Conservation (phyloP, 2,888 invertebrate species). For the Metalampra italica region DNA sequence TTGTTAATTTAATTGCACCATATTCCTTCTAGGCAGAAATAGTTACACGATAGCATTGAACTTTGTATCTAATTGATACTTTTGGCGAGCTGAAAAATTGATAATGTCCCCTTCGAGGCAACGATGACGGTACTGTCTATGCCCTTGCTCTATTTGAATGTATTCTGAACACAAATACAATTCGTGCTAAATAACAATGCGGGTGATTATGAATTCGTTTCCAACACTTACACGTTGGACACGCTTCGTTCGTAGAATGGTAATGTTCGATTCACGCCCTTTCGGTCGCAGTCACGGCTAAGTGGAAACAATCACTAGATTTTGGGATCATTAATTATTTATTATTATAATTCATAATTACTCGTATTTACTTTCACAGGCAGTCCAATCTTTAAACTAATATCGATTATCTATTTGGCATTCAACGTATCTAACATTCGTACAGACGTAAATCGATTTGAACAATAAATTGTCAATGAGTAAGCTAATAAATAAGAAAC, state of each 20-base stretch:
- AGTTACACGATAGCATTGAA: no score
- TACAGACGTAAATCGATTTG: no score
- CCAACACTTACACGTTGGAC: conserved; percentile 38
- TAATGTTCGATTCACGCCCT: conserved; percentile 8
- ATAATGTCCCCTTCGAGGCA: conserved; percentile 5
- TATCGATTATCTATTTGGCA: neutral
- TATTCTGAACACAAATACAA: conserved; percentile 30
- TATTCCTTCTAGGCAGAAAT: no score
- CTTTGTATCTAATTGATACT: neutral
- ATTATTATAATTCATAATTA: neutral
- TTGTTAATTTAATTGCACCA: no score
- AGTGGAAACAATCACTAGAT: neutral
- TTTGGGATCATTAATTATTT: neutral
- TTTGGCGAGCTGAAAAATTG: neutral
- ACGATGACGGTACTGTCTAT: conserved; percentile 5
- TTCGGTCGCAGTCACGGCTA: conserved; percentile 6
- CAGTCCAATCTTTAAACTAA: neutral
- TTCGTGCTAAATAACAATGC: conserved; percentile 35
- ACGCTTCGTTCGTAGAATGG: conserved; percentile 29
- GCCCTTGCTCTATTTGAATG: conserved; percentile 48
- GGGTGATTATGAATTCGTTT: conserved; percentile 44
- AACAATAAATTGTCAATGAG: no score
- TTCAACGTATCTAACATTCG: neutral
- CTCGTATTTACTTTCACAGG: neutral
- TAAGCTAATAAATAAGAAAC: no score